Base-by-base conservation (phyloP, 1,140 invertebrate genomes). In the Pogonognathellus flavescens region DNA sequence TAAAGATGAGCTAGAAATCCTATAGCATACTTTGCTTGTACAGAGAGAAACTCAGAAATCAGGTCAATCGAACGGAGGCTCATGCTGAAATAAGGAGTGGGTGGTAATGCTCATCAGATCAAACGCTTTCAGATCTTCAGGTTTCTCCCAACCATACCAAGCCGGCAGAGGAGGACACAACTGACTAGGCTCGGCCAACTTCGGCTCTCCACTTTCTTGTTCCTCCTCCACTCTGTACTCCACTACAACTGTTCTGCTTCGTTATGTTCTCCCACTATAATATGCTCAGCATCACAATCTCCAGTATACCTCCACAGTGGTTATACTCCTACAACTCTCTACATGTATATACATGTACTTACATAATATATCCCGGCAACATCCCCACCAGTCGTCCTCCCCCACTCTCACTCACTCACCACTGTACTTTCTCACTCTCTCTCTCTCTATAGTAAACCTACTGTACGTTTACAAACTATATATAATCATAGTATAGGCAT, bases 1-100 rank as follows among this genome's bases (percentile, higher is more conserved):
- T 76, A n/a, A 76, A 76, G 70, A 76, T 76, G 41, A 41, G 41
- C 70, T 49, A 76, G 70, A 50, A 76, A n/a, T 76, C 41, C 41
- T 76, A 76, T 76, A 76, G 70, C 16, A 31, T 50, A 16, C 25
- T 41, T 76, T 31, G 70, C 49, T 76, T 76, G 62, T 50, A 76
- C 31, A 82, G 25, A 72, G 11, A 59, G 70, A 76, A 72, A 86
- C 82, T 86, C 85, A 86, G 85, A 86, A 86, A 86, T 86, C 85
- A 86, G 85, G 85, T 86, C 85, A 86, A 86, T 86, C 85, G 85
- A 86, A 86, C 60, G 49, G 85, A 86, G 82, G 83, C 72, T 76
- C 70, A 82, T 82, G 85, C 59, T 86, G 81, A 86, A 86, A 86
- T 82, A 86, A 86, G 85, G 85, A 86, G 85, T 86, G 85, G 85